Evolutionary conservation across 64 coral and sea anemone genomes (phyloP), one percentile per base, ranked within the genome.

Genomic region (Anthopleura sola): DNA sequence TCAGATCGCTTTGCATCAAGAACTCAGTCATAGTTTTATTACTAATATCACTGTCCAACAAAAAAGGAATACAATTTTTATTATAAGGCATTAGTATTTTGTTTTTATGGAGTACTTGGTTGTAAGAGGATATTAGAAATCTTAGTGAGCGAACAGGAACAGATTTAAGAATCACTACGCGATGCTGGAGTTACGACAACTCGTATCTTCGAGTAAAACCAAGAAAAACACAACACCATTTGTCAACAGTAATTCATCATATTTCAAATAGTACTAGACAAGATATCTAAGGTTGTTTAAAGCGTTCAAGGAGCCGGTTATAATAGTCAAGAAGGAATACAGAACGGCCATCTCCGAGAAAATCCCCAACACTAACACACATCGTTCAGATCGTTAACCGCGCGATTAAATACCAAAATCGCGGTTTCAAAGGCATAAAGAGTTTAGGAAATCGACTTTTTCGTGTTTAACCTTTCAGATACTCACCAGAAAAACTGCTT

Each of bases 301-400:
- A 71, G 29, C 29, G 8, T 36, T 71, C 66, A 71, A 71, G 14
- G 10, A 34, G 66, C 2, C 31, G 26, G 11, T 14, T 71, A 34
- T 62, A 3, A 3, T 62, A n/a, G 24, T 5, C 34, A 15, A 34
- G 28, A 71, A 71, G 29, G 28, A 32, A 34, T n/a, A 32, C 1
- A 32, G 13, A 28, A 32, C 29, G 26, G 11, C 31, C 23, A 62
- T 62, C 58, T 62, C 24, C 28, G 66, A 62, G 20, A 26, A 44
- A 71, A 71, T 71, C 21, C n/a, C 58, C 7, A 1, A 1, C 58
- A 15, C 58, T n/a, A n/a, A n/a, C 5, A 26, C 58, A 62, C 5
- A 62, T 58, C n/a, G n/a, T n/a, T n/a, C n/a, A n/a, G n/a, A n/a
- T n/a, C 58, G 21, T 71, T 62, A 62, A 71, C 66, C 29, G 66